Conservation (phyloP, 2,113 vertebrate species). For the Ammodytes marinus region DNA sequence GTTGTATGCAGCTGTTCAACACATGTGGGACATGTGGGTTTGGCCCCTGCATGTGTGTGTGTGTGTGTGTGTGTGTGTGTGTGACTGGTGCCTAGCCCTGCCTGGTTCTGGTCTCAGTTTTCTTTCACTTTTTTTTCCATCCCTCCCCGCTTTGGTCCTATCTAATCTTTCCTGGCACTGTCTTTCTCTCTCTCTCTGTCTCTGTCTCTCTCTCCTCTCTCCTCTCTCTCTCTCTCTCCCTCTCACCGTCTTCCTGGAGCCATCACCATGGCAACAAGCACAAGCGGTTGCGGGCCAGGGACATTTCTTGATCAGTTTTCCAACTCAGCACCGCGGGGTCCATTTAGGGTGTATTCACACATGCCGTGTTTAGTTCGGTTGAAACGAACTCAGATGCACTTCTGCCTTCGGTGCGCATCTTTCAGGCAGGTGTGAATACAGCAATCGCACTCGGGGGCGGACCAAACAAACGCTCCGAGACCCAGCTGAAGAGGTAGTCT, state of each 20-base stretch:
- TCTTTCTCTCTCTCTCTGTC: no score
- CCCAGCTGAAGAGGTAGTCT: no score
- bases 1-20: slow-evolving; percentile 72
- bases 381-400: no score
- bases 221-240: slow-evolving; percentile 1
- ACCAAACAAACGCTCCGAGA: no score
- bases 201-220: slow-evolving; percentile 5
- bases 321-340: slow-evolving; percentile 40
- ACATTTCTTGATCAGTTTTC: slow-evolving; percentile 67
- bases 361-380: no score
- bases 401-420: no score
- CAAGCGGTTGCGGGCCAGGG: slow-evolving; percentile 40
- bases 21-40: slow-evolving; percentile 79
- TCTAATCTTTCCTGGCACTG: slow-evolving; percentile 54
- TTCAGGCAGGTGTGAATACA: no score
- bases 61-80: slow-evolving; percentile 9
- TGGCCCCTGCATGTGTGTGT: slow-evolving; percentile 29
- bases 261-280: slow-evolving; percentile 68
- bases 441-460: no score
- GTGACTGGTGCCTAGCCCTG: slow-evolving; percentile 21
- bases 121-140: slow-evolving; percentile 30
- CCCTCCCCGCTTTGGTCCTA: background rate
- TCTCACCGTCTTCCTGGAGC: slow-evolving; percentile 40
- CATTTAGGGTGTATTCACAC: no score
- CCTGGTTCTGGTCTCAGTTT: slow-evolving; percentile 49